Percentiles rank a stretch among this genome's conserved stretches.
Conservation (phyloP, 2,888 invertebrate genomes). For the Furcula furcula region DNA sequence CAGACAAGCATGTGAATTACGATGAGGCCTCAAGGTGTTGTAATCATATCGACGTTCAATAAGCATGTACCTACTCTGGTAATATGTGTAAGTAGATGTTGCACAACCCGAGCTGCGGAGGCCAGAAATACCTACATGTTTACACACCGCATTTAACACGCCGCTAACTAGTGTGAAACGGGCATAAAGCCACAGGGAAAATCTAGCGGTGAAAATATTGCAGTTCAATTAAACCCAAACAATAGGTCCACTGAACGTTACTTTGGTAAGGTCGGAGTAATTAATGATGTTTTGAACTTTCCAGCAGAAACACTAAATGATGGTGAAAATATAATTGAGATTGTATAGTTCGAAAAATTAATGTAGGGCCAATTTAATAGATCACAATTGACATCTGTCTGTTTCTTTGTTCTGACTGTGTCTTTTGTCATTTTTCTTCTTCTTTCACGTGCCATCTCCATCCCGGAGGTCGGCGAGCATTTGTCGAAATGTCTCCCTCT, state of each 20-base stretch:
- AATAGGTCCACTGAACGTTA: slow-evolving; percentile 14
- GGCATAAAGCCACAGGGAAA: slow-evolving; percentile 22
- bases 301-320: too few species aligned
- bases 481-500: too few species aligned
- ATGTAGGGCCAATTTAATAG: too few species aligned
- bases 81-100: slow-evolving; percentile 8
- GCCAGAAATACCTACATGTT: slow-evolving; percentile 18
- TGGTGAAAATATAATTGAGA: too few species aligned
- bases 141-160: slow-evolving; percentile 30
- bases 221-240: slow-evolving; percentile 19
- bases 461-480: too few species aligned
- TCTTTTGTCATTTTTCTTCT: too few species aligned
- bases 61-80: neutral
- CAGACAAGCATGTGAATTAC: slow-evolving; percentile 1
- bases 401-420: too few species aligned
- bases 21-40: neutral
- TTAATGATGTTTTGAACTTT: slow-evolving; percentile 1
- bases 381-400: too few species aligned
- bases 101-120: slow-evolving; percentile 11
- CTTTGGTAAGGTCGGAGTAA: neutral
- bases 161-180: slow-evolving; percentile 30
- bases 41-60: slow-evolving; percentile 2
- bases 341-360: too few species aligned
- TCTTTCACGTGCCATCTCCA: too few species aligned
- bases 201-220: slow-evolving; percentile 15